Evolutionary conservation across 2,113 vertebrate genomes (phyloP).

Genomic region (Daubentonia madagascariensis): DNA sequence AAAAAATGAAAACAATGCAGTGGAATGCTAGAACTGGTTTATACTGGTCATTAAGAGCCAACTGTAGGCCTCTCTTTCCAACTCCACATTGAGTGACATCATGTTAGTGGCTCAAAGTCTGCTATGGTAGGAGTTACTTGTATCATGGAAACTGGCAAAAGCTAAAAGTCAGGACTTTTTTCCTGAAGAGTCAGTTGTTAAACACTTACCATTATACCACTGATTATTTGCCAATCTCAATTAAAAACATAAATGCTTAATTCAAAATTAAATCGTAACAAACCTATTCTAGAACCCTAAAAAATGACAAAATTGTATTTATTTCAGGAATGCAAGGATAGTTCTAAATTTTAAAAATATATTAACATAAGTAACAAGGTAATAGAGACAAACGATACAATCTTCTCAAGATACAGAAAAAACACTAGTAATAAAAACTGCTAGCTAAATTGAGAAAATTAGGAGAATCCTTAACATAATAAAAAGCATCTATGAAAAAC

Average conservation of each 20-base stretch:
- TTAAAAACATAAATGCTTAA: background rate
- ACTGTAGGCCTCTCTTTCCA: background rate
- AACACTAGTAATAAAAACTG: background rate
- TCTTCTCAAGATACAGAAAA: background rate
- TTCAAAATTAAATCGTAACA: constrained; percentile 6
- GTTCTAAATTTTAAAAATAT: background rate
- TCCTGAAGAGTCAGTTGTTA: background rate
- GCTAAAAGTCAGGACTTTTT: background rate
- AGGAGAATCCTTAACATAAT: background rate
- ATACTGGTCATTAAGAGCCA: background rate
- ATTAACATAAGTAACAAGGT: background rate
- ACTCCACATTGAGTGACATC: background rate
- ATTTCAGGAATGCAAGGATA: background rate
- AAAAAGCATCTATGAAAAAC: background rate
- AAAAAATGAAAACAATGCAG: background rate
- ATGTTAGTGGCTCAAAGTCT: background rate
- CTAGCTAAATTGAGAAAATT: background rate
- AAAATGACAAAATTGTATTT: background rate
- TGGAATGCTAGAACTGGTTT: background rate
- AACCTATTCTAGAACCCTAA: background rate
- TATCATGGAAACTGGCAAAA: background rate
- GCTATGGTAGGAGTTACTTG: background rate
- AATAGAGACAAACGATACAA: background rate
- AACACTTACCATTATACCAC: background rate
- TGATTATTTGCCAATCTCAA: background rate